Conservation (phyloP, 1,140 invertebrate species). For the Laupala kohalensis region DNA sequence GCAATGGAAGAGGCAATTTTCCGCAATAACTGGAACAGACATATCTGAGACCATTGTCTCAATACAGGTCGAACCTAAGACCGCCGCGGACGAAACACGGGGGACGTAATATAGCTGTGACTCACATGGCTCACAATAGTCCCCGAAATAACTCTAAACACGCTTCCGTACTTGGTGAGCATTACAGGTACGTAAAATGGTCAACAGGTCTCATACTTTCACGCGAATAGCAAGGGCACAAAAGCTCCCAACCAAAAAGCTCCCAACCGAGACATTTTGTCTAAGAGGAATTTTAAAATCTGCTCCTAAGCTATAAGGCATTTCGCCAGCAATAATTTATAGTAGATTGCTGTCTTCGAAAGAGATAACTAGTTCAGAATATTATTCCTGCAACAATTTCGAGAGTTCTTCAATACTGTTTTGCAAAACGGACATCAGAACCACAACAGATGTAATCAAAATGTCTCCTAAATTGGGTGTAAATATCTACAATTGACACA, state of each 20-base stretch:
- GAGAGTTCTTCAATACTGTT: too few relatives aligned
- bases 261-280: too few relatives aligned
- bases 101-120: not conserved
- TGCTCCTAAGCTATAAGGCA: not conserved
- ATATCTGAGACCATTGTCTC: not conserved
- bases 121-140: not conserved
- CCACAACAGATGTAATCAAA: too few relatives aligned
- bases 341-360: not conserved
- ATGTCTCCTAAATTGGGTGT: too few relatives aligned
- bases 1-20: not conserved
- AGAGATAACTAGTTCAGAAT: not conserved
- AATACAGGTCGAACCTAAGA: not conserved
- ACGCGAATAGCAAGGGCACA: not conserved
- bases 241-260: too few relatives aligned
- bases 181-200: not conserved
- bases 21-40: not conserved
- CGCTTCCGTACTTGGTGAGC: not conserved
- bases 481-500: too few relatives aligned
- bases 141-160: not conserved
- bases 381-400: too few relatives aligned
- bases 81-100: not conserved
- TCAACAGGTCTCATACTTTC: not conserved
- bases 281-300: not conserved
- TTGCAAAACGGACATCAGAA: too few relatives aligned
- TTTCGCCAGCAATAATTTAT: not conserved